Conservation (phyloP, 2,113 vertebrate genomes). For the Casuarius casuarius region DNA sequence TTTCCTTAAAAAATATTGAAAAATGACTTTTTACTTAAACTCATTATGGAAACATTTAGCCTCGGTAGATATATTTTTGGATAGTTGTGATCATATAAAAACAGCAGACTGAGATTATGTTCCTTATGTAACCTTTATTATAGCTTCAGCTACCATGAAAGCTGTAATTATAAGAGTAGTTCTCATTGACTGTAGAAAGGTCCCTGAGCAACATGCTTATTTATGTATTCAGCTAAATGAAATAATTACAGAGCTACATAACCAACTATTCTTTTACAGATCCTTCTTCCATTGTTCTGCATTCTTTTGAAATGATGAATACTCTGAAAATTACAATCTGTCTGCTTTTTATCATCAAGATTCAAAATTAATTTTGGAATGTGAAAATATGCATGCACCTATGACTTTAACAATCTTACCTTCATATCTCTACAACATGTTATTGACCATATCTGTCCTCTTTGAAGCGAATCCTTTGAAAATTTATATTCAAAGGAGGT, state of each 20-base stretch:
- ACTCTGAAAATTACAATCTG: background rate
- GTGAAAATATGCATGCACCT: background rate
- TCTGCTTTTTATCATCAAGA: background rate
- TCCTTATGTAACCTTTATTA: constrained; percentile 48
- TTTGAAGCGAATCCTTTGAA: background rate
- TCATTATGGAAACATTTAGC: constrained; percentile 9
- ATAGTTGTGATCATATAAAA: constrained; percentile 31
- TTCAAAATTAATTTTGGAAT: constrained; percentile 4
- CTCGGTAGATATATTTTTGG: constrained; percentile 36
- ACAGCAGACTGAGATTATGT: constrained; percentile 19
- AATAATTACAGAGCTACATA: constrained; percentile 44
- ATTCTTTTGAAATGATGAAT: constrained; percentile 2
- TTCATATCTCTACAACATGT: background rate
- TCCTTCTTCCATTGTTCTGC: constrained; percentile 1
- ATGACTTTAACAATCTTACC: background rate
- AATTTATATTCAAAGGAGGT: background rate
- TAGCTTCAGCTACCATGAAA: constrained; percentile 28
- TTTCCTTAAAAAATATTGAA: background rate
- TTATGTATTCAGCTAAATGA: constrained; percentile 45
- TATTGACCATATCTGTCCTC: background rate
- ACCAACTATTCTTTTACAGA: background rate
- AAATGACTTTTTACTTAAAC: constrained; percentile 30
- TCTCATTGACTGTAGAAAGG: constrained; percentile 33
- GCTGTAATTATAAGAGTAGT: constrained; percentile 43
- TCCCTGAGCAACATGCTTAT: constrained; percentile 41